Evolutionary conservation across 2,113 vertebrate species (phyloP), one percentile per base, ranked within the genome.

Genomic region (Ictalurus punctatus): DNA sequence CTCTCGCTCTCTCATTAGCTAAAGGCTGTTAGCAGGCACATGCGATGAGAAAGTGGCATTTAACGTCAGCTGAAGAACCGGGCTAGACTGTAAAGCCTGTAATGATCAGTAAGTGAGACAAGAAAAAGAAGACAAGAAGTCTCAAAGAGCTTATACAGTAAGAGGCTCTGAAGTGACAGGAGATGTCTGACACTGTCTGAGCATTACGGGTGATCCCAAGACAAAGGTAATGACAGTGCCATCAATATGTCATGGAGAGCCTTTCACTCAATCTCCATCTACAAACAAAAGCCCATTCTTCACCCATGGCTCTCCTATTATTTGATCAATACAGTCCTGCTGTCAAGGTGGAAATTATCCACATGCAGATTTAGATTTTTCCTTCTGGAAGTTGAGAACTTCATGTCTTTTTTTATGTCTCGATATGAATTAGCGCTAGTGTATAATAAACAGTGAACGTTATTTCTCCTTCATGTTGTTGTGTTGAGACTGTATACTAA

Each of bases 181-280:
- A 16, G 44, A 12, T 13, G n/a, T 89, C 88, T 89, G 59, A 54
- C 37, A 80, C 44, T 25, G 34, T 85, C 44, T 25, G 34, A 73
- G 56, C 78, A 91, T 93, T 93, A 92, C 69, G 81, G 87, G 90
- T 93, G 93, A 95, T 93, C 92, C 92, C 90, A 91, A 91, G 89
- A 92, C 92, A 95, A 94, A 93, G 91, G 93, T 94, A 95, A 94
- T 92, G 94, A 94, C 94, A 94, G 93, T 78, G 89, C 87, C 91
- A 92, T 94, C 94, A 92, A 95, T 95, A 94, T 86, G 10, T 78
- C n/a, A 73, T 30, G 69, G 69, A 63, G 84, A 91, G 91, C 91
- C 93, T 93, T 94, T 95, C 94, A 93, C 90, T 86, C 87, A 87
- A 10, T 74, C 67, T 87, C 84, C 65, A 52, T 83, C 90, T 76